phyloP scores from a whole-genome alignment of 1,140 invertebrate species.

The Mesaphorura yosii region DNA sequence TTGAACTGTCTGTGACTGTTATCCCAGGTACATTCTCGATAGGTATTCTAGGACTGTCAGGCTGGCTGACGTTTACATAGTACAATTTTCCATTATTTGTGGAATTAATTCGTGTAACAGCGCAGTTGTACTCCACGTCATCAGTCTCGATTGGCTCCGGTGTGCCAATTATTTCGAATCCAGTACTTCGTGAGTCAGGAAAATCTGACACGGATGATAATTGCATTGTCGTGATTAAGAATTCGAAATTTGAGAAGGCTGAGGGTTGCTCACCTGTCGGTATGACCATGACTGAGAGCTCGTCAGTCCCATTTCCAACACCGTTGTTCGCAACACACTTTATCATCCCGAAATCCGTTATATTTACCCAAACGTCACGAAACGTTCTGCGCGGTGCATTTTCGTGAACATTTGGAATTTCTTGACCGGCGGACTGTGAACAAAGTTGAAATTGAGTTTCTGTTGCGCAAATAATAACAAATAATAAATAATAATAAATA shows the following conservation, averaged over 20 bases:
- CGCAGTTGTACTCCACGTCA: conserved; percentile 12
- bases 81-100: conserved; percentile 2
- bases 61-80: background rate
- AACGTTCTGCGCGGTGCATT: conserved; percentile 1
- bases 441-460: background rate
- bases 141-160: conserved; percentile 11
- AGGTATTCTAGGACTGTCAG: background rate
- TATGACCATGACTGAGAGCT: background rate
- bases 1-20: background rate
- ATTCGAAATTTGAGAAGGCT: conserved; percentile 4
- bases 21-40: background rate
- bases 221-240: background rate
- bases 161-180: conserved; percentile 2
- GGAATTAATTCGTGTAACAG: conserved; percentile 4
- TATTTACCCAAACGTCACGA: background rate
- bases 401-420: background rate
- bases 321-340: conserved; percentile 1
- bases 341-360: background rate
- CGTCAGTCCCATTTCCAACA: background rate
- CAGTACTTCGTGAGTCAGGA: background rate
- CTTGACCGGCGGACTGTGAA: background rate
- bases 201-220: conserved; percentile 17
- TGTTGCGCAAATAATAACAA: background rate
- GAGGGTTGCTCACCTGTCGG: background rate
- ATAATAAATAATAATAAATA: no score